Conservation (phyloP, 2,888 invertebrate species). For the Kuschelorhynchus macadamiae region DNA sequence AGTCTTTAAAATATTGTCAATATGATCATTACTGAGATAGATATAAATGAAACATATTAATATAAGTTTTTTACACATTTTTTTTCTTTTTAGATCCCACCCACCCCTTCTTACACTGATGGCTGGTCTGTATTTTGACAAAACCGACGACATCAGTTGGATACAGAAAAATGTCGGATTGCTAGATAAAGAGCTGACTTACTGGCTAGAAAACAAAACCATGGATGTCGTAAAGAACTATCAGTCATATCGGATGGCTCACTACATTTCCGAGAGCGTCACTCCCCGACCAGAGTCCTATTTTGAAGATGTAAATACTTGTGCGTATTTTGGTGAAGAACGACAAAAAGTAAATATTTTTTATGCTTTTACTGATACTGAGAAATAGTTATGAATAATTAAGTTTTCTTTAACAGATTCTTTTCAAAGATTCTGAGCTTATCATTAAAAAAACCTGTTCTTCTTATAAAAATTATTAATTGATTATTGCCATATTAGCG, state of each 20-base stretch:
- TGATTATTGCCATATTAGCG: no score
- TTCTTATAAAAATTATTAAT: no score
- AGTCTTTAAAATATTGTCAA: no score
- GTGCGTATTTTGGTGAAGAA: conserved; percentile 67
- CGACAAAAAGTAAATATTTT: conserved; percentile 67
- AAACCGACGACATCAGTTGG: conserved; percentile 75
- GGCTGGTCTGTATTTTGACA: conserved; percentile 79
- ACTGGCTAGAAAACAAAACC: conserved; percentile 75
- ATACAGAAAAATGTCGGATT: conserved; percentile 72
- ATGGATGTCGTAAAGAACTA: conserved; percentile 71
- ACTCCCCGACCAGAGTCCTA: conserved; percentile 84
- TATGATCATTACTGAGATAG: no score
- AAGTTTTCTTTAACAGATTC: no score
- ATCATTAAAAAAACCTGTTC: no score
- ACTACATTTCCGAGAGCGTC: conserved; percentile 74
- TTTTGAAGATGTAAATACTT: conserved; percentile 74
- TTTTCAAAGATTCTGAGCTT: no score
- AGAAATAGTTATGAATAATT: no score
- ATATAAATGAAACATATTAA: no score
- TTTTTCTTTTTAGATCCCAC: conserved; percentile 73
- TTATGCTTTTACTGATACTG: no score
- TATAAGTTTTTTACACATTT: no score
- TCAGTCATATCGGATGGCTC: conserved; percentile 71
- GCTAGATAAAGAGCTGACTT: conserved; percentile 76
- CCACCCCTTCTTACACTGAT: conserved; percentile 82